These are phyloP conservation scores for Drosophila nr. medialis DNA, from an alignment of 2,888 invertebrate genomes.

Conservation along the genomic window DNA sequence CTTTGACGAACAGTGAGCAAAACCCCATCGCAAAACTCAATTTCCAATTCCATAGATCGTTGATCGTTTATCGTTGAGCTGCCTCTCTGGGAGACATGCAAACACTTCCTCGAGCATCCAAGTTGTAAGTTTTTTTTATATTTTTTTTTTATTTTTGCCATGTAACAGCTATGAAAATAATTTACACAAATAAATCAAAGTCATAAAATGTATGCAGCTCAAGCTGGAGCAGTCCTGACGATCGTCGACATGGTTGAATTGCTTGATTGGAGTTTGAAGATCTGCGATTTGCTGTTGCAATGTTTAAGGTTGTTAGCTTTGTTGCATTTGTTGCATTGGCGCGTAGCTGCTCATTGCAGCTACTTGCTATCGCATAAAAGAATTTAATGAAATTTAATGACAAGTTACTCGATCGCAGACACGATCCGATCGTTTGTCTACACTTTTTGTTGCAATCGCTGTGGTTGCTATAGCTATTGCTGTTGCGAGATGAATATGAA, in stretches of 20 bases:
- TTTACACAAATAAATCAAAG: slow-evolving; percentile 79
- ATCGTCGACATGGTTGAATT: slow-evolving; percentile 8
- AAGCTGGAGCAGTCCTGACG: slow-evolving; percentile 39
- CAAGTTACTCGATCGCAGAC: slow-evolving; percentile 75
- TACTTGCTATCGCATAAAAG: slow-evolving; percentile 78
- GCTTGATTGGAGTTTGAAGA: slow-evolving; percentile 43
- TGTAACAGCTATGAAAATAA: slow-evolving; percentile 70
- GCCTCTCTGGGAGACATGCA: slow-evolving; percentile 40
- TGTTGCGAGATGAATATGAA: slow-evolving; percentile 67
- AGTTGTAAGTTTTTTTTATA: slow-evolving; percentile 28
- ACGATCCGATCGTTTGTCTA: slow-evolving; percentile 64
- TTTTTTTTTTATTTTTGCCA: slow-evolving; percentile 20
- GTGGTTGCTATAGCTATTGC: slow-evolving; percentile 19
- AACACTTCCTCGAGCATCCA: slow-evolving; percentile 60
- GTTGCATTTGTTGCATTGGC: slow-evolving; percentile 13
- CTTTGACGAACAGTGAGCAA: slow-evolving; percentile 63
- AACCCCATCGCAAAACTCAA: slow-evolving; percentile 19
- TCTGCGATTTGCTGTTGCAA: slow-evolving; percentile 49
- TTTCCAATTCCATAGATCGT: slow-evolving; percentile 17
- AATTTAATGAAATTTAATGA: slow-evolving; percentile 81
- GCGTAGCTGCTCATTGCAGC: slow-evolving; percentile 17
- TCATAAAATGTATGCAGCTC: slow-evolving; percentile 63
- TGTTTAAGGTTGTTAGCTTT: slow-evolving; percentile 32
- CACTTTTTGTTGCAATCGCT: slow-evolving; percentile 61
- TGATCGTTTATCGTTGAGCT: slow-evolving; percentile 18